phyloP scores from a whole-genome alignment of 2,113 vertebrate genomes.

The Rousettus leschenaultii region DNA sequence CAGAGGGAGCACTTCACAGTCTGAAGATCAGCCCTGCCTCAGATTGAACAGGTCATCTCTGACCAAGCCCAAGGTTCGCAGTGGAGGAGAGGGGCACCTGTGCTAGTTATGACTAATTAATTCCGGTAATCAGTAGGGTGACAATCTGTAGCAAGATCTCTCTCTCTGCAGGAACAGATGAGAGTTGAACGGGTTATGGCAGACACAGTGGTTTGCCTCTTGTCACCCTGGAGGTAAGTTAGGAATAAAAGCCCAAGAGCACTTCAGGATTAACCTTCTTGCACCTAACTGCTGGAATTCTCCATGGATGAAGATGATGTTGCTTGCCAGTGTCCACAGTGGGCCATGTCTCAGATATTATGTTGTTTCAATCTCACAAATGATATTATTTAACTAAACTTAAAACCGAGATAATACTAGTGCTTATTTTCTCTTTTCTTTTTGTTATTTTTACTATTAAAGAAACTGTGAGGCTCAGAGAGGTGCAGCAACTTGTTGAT shows the following conservation, averaged over 20 bases:
- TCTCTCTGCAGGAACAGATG: not conserved
- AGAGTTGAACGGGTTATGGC: not conserved
- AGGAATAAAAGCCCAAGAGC: not conserved
- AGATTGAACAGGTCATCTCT: not conserved
- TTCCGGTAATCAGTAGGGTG: not conserved
- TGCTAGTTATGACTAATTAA: not conserved
- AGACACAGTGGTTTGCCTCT: not conserved
- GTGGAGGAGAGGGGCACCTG: not conserved
- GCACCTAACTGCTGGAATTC: not conserved
- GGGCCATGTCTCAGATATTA: not conserved
- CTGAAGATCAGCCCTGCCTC: not conserved
- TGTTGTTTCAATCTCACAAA: not conserved
- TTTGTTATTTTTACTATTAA: not conserved
- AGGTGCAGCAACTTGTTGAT: not conserved
- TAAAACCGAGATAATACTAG: too few relatives aligned
- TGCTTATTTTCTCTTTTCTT: not conserved
- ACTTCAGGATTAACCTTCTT: too few relatives aligned
- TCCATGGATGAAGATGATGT: not conserved
- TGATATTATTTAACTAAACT: not conserved
- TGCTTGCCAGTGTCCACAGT: accelerated
- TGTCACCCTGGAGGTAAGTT: not conserved
- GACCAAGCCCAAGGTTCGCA: not conserved
- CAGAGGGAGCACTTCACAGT: not conserved
- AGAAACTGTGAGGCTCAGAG: not conserved
- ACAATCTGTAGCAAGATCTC: not conserved